Base-by-base conservation (phyloP, 2,113 vertebrate species). In the Myodes glareolus region DNA sequence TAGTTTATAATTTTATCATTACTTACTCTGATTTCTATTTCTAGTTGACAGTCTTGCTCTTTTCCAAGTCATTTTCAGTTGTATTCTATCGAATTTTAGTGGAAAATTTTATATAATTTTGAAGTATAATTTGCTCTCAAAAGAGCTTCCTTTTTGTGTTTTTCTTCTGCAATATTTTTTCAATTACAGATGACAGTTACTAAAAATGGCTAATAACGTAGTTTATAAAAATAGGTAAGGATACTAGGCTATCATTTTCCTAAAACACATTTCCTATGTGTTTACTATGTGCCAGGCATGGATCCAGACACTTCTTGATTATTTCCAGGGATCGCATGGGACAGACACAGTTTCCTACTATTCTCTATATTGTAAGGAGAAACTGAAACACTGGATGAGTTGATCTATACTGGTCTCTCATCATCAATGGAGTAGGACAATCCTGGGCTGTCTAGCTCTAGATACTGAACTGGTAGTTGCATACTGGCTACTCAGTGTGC, bases 51-150 rank as follows among this genome's bases (percentile, higher is more conserved):
- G 5, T 84, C 31, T 96, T 92, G 25, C 16, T 78, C 27, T 58
- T 91, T 97, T 91, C 33, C 19, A 13, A 33, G 58, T 95, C 27
- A 61, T 52, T 95, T 95, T 93, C 77, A 47, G 29, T 81, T 92
- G 45, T 21, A 94, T 5, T 84, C n/a, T 94, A 23, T 77, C 33
- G 85, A 25, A 67, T 91, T 96, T 25, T 73, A 85, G 77, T 45
- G 52, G 39, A 39, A 9, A 42, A 73, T 84, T 90, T 88, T 58
- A 80, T 50, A 7, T 91, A 86, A 52, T 81, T 81, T 47, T 72
- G 27, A 70, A 93, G 12, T 95, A 67, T 55, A 78, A 50, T 95
- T 87, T 11, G 86, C 29, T 88, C 68, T 95, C 50, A 82, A 65
- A 96, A 98, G 42, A 72, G 23, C 25, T 72, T 1, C 52, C 11